A percentile compares a stretch with the other conserved stretches of the same genome.
Evolutionary conservation across 1,140 invertebrate genomes (phyloP).

Genomic region (Hypsibius dujardini): DNA sequence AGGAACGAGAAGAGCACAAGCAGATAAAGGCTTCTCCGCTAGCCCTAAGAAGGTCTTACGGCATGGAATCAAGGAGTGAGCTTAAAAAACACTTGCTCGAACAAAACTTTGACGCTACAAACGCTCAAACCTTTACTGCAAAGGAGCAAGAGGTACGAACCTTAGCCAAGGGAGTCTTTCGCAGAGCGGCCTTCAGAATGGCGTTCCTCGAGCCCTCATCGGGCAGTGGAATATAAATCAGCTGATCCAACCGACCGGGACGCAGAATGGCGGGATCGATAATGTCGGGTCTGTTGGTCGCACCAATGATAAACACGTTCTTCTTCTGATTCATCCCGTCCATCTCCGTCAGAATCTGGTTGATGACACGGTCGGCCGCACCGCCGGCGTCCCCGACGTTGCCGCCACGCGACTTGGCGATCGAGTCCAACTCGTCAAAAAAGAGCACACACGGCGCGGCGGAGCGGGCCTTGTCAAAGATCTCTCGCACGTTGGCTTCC

Average conservation of each 20-base stretch:
- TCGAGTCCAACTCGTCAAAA: constrained; percentile 98
- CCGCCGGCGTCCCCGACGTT: constrained; percentile 92
- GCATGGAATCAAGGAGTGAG: not conserved
- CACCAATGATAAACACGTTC: constrained; percentile 98
- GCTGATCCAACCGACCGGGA: constrained; percentile 89
- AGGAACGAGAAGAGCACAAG: constrained; percentile 16
- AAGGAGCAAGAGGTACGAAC: no score
- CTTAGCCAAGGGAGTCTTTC: constrained; percentile 86
- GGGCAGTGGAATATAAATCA: constrained; percentile 98
- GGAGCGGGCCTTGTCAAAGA: constrained; percentile 98
- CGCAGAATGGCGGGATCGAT: constrained; percentile 96
- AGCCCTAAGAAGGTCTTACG: no score
- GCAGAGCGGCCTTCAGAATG: constrained; percentile 82
- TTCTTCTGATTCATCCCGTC: constrained; percentile 99
- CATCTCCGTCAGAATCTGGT: constrained; percentile 99
- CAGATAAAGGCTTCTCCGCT: not conserved
- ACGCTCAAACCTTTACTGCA: constrained; percentile 24
- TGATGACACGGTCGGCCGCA: constrained; percentile 95
- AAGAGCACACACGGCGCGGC: constrained; percentile 97
- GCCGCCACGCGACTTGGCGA: constrained; percentile 93
- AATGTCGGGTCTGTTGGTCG: constrained; percentile 79
- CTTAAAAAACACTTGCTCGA: not conserved
- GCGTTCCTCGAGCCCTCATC: constrained; percentile 91
- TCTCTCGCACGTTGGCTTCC: constrained; percentile 95
- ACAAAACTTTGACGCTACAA: not conserved